A percentile compares a stretch with the other conserved stretches of the same genome.
Evolutionary conservation across 2,113 vertebrate genomes (phyloP).

Genomic region (Paradisaea rubra): DNA sequence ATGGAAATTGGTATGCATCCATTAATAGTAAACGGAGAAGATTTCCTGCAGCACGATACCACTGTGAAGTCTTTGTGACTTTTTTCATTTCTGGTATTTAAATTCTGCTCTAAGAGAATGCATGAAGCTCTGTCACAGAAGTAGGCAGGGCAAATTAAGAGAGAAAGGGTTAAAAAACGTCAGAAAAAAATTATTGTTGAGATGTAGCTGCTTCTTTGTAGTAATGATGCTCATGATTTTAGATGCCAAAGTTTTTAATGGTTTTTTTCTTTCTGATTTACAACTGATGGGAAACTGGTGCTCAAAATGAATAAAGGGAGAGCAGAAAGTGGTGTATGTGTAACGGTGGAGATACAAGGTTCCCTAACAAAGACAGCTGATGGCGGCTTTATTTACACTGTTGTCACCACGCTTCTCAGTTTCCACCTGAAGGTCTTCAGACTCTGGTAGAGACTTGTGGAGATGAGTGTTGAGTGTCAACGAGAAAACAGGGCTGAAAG

Average conservation of each 20-base stretch:
- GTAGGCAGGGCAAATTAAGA: neutral
- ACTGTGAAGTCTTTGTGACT: neutral
- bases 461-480: neutral
- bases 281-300: neutral
- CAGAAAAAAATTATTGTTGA: neutral
- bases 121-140: neutral
- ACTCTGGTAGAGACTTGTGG: neutral
- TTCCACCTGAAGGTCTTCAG: neutral
- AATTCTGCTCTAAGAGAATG: neutral
- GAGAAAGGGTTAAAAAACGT: neutral
- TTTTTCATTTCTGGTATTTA: neutral
- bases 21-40: neutral
- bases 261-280: neutral
- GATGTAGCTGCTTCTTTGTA: neutral
- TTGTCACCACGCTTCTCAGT: neutral
- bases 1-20: neutral
- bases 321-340: neutral
- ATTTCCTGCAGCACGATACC: neutral
- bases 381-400: neutral
- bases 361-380: neutral
- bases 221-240: neutral
- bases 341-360: neutral
- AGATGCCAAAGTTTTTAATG: neutral
- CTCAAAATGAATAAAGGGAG: neutral
- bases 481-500: neutral